These are phyloP conservation scores for Eupelmus urozonus DNA, from an alignment of 2,888 invertebrate species.

Conservation along the genomic window DNA sequence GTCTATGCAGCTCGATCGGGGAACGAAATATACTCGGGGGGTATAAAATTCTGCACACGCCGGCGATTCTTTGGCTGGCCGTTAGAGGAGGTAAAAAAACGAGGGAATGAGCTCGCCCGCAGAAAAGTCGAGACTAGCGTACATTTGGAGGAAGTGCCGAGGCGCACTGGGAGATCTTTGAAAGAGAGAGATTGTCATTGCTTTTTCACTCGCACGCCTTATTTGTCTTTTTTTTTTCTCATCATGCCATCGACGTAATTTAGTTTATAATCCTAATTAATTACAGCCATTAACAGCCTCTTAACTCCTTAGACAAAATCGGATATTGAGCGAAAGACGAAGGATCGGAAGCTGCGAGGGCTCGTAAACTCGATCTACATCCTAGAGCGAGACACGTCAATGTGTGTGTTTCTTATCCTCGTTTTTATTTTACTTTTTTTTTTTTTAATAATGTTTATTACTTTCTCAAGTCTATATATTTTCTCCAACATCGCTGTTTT, in stretches of 20 bases:
- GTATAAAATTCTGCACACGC: neutral
- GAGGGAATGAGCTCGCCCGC: neutral
- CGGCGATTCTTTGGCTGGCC: no score
- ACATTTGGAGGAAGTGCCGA: neutral
- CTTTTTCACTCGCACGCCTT: constrained; percentile 43
- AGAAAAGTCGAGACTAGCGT: constrained; percentile 23
- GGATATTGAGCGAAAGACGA: constrained; percentile 29
- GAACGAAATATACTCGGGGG: neutral
- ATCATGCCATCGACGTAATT: constrained; percentile 18
- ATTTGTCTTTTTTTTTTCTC: neutral
- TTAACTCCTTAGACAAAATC: constrained; percentile 31
- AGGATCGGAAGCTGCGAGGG: constrained; percentile 46
- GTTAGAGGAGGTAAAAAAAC: neutral
- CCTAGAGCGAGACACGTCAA: neutral
- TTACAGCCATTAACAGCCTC: constrained; percentile 56
- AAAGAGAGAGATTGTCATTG: constrained; percentile 7
- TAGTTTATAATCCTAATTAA: constrained; percentile 52
- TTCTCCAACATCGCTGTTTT: neutral
- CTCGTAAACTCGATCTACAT: constrained; percentile 28
- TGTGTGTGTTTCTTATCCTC: constrained; percentile 4
- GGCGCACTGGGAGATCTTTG: constrained; percentile 17
- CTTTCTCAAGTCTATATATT: neutral
- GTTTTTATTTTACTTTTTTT: no score
- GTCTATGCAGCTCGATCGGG: neutral
- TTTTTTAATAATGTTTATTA: neutral